Evolutionary conservation across 1,140 invertebrate species (phyloP), one percentile per base, ranked within the genome.

Genomic region (Physella acuta): DNA sequence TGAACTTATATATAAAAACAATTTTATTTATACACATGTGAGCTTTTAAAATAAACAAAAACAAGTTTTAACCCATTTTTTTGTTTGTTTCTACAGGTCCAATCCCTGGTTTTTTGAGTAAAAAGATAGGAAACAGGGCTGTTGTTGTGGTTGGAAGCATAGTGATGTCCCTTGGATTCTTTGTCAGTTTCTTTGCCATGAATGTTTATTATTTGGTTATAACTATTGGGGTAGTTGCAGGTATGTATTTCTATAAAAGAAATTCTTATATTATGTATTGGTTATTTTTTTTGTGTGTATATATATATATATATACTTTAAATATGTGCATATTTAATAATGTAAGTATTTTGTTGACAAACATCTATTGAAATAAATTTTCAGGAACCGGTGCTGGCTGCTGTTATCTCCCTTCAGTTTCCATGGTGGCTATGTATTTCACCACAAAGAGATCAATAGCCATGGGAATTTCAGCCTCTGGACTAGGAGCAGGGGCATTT

Each of bases 351-450:
- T n/a, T 49, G 11, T 49, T 49, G 44, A 11, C 44, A 14, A 49
- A 14, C n/a, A 14, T 49, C 44, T 49, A 11, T 17, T 60, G 28
- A 60, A 11, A 17, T 60, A 11, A 30, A 14, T 68, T 68, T 58
- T 37, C 31, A 70, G 68, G 68, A 28, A 63, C 36, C 28, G 68
- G 68, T 5, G 33, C 30, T 36, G 39, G 59, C 1, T 53, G 28
- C 16, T 55, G 51, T 17, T 55, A 70, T 31, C 51, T 55, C 3
- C 59, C 68, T 17, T 36, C 59, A 2, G 26, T 69, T 2, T 33
- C 59, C 24, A 26, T 69, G 59, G 37, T 61, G 1, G 56, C 56
- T 20, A 61, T 61, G 37, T 73, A 73, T 39, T 73, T 73, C 72
- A 62, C 33, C 24, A 33, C 44, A 17, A 69, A 53, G 26, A 62